These are phyloP conservation scores for Augochlora pura DNA, from an alignment of 1,140 invertebrate species.

Conservation along the genomic window DNA sequence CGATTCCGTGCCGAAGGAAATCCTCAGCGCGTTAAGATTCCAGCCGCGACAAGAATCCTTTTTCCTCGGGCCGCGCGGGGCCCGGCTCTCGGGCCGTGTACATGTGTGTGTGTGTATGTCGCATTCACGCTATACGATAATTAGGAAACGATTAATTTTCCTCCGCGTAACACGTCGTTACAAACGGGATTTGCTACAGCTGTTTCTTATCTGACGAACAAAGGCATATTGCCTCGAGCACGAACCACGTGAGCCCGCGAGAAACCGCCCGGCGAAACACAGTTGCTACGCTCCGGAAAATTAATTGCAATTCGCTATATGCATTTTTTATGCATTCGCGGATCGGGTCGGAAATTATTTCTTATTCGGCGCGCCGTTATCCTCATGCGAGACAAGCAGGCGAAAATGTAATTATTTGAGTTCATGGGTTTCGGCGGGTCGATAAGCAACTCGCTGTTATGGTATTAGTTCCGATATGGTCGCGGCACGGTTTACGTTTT, in stretches of 20 bases:
- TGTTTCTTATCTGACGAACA: constrained; percentile 56
- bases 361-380: too few species aligned
- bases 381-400: too few species aligned
- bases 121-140: constrained; percentile 64
- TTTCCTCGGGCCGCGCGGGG: constrained; percentile 21
- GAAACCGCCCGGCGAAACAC: too few species aligned
- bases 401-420: too few species aligned
- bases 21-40: constrained; percentile 42
- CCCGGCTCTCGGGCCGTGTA: too few species aligned
- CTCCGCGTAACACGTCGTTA: constrained; percentile 54
- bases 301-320: neutral
- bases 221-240: constrained; percentile 56
- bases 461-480: too few species aligned
- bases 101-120: neutral
- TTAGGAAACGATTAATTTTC: constrained; percentile 65
- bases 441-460: too few species aligned
- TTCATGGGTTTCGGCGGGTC: too few species aligned
- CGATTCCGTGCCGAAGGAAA: constrained; percentile 39
- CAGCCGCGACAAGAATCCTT: constrained; percentile 55
- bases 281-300: neutral
- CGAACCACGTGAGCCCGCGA: constrained; percentile 15
- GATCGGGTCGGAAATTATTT: too few species aligned
- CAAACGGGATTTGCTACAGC: constrained; percentile 53
- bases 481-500: too few species aligned
- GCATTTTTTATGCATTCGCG: too few species aligned